phyloP scores from a whole-genome alignment of 2,113 vertebrate genomes.

The Heptranchias perlo region DNA sequence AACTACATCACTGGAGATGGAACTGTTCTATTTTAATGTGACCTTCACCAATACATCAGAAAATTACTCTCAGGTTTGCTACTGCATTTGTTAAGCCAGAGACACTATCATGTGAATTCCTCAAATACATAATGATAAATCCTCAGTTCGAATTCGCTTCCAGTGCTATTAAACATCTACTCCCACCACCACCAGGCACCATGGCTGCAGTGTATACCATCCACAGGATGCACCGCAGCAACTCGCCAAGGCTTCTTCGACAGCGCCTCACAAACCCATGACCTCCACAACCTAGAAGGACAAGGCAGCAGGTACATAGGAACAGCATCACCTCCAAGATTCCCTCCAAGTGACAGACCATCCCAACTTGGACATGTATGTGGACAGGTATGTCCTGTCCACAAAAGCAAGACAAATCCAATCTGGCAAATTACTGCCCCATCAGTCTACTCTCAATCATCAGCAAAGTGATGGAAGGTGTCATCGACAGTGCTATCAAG shows the following conservation, averaged over 20 bases:
- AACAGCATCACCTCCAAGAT: no score
- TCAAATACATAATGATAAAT: not conserved
- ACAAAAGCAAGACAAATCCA: no score
- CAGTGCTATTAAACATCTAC: not conserved
- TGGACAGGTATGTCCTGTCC: no score
- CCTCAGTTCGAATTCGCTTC: not conserved
- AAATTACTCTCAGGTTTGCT: not conserved
- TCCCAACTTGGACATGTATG: no score
- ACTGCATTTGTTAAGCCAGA: no score
- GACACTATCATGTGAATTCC: not conserved
- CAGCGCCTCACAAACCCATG: not conserved
- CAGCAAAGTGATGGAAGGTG: no score
- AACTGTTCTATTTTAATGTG: not conserved
- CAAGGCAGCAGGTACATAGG: no score
- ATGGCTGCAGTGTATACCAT: not conserved
- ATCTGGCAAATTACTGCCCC: no score
- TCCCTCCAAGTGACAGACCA: no score
- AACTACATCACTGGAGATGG: not conserved
- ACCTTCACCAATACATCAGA: conserved; percentile 9
- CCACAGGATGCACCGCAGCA: not conserved
- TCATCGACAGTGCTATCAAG: no score
- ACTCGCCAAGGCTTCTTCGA: not conserved
- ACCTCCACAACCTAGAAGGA: not conserved
- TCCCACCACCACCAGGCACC: not conserved
- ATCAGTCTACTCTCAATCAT: no score